Percentiles rank a stretch among this genome's conserved stretches.
Evolutionary conservation across 2,888 invertebrate genomes (phyloP).

Genomic region (Melikaiella ostensackeni): DNA sequence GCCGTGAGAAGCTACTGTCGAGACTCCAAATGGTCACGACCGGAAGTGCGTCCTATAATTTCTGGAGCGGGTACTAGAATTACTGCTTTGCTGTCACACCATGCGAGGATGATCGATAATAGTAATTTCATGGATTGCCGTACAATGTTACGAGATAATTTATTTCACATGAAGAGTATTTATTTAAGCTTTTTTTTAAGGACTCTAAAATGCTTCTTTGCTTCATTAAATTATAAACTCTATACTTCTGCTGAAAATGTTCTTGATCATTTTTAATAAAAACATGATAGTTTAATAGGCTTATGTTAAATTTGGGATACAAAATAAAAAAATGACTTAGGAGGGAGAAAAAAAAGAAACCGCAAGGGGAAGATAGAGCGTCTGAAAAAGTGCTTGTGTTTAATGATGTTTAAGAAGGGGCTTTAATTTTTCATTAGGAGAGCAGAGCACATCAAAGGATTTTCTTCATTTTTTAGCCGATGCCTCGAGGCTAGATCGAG

Average conservation of each 20-base stretch:
- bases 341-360: conserved; percentile 42
- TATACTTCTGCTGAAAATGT: too few species aligned
- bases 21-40: conserved; percentile 29
- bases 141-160: not conserved
- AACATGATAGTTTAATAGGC: too few species aligned
- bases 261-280: too few species aligned
- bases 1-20: conserved; percentile 17
- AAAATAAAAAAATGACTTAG: not conserved
- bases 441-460: conserved; percentile 73
- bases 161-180: not conserved
- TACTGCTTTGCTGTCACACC: conserved; percentile 27
- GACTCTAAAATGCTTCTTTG: not conserved
- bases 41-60: conserved; percentile 40
- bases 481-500: conserved; percentile 69
- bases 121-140: not conserved
- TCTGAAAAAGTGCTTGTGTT: conserved; percentile 72
- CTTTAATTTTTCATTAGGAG: conserved; percentile 77
- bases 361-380: conserved; percentile 46
- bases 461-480: conserved; percentile 73
- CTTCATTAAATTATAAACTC: not conserved
- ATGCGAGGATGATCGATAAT: conserved; percentile 17
- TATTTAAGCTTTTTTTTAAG: not conserved
- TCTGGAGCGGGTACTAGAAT: conserved; percentile 23
- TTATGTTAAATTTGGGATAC: not conserved
- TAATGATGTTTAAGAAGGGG: conserved; percentile 77